These are phyloP conservation scores for Uria aalge DNA, from an alignment of 2,113 vertebrate species.

Conservation along the genomic window DNA sequence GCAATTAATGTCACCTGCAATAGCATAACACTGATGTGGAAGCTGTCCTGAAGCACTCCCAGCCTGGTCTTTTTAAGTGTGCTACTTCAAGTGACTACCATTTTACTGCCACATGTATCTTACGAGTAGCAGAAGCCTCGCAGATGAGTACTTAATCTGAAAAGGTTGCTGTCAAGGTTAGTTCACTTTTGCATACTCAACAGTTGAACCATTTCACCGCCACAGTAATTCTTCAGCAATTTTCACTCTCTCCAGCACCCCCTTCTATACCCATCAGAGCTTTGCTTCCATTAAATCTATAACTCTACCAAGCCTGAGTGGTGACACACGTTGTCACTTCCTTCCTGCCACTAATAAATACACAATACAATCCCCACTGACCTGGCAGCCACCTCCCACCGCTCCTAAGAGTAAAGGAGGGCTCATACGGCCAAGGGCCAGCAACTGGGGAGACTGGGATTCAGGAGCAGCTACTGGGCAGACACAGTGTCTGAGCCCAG, in stretches of 20 bases:
- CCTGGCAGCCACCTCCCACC: background rate
- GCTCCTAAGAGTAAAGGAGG: background rate
- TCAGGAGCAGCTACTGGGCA: background rate
- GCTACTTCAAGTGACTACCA: background rate
- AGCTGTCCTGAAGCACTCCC: background rate
- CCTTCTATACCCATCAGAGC: background rate
- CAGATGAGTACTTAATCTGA: background rate
- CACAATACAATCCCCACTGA: background rate
- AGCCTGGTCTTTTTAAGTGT: background rate
- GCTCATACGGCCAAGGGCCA: background rate
- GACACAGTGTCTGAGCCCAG: background rate
- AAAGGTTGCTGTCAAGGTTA: background rate
- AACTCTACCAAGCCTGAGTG: background rate
- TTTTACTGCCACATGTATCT: background rate
- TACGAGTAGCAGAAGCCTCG: background rate
- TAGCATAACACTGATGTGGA: background rate
- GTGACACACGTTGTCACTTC: background rate
- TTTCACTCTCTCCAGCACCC: background rate
- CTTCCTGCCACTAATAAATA: background rate
- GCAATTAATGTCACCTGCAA: background rate
- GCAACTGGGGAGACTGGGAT: background rate
- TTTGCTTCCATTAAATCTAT: background rate
- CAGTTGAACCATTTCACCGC: background rate
- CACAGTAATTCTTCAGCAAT: background rate
- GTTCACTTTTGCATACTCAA: background rate